A percentile compares a stretch with the other conserved stretches of the same genome.
phyloP scores from a whole-genome alignment of 2,888 invertebrate genomes.

The Hipparchia sbordonii region DNA sequence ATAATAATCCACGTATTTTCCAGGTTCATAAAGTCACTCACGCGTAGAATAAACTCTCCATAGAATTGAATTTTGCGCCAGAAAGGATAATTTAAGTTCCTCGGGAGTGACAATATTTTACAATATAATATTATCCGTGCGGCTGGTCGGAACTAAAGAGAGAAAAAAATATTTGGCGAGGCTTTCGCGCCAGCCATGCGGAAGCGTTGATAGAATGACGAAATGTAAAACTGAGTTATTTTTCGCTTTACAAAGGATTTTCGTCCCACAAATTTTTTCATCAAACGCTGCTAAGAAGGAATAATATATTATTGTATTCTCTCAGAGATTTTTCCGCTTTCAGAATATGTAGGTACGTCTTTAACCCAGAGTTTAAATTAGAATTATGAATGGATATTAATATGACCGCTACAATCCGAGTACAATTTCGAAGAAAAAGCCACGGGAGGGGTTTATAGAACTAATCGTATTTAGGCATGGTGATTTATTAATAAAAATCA shows the following conservation, averaged over 20 bases:
- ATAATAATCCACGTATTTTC: not conserved
- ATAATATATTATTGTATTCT: slow-evolving; percentile 20
- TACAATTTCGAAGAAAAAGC: too few relatives aligned
- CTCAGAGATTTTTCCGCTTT: slow-evolving; percentile 14
- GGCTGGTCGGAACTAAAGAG: slow-evolving; percentile 25
- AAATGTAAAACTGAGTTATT: slow-evolving; percentile 36
- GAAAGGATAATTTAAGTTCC: slow-evolving; percentile 12
- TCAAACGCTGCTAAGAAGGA: slow-evolving; percentile 23
- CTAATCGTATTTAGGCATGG: too few relatives aligned
- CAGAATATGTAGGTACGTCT: not conserved
- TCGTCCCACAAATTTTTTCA: slow-evolving; percentile 25
- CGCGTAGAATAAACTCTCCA: not conserved
- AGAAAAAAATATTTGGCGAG: slow-evolving; percentile 42
- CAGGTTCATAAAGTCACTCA: not conserved
- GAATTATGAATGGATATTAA: not conserved
- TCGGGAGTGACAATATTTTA: slow-evolving; percentile 26
- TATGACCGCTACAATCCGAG: not conserved
- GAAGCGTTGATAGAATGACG: slow-evolving; percentile 42
- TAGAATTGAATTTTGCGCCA: slow-evolving; percentile 5
- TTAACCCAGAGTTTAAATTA: not conserved
- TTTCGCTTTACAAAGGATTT: slow-evolving; percentile 32
- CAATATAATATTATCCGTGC: slow-evolving; percentile 36
- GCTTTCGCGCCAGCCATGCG: slow-evolving; percentile 58
- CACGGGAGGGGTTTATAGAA: too few relatives aligned
- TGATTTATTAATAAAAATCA: too few relatives aligned